A percentile compares a stretch with the other conserved stretches of the same genome.
phyloP scores from a whole-genome alignment of 1,140 invertebrate genomes.

The Bemisia tabaci region DNA sequence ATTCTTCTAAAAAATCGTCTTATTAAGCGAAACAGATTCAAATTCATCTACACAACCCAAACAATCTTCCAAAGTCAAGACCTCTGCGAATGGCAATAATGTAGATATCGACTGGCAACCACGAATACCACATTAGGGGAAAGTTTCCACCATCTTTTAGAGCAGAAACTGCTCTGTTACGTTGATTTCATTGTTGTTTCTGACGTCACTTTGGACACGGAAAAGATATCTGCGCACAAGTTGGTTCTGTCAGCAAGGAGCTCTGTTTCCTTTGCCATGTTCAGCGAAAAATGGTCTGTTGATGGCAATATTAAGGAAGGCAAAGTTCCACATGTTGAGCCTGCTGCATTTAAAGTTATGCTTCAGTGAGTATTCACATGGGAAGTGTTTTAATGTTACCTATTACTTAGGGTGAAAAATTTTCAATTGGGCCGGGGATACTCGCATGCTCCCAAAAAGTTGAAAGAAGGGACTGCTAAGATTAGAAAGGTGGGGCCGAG shows the following conservation, averaged over 20 bases:
- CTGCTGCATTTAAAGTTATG: slow-evolving; percentile 55
- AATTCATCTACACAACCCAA: too few species aligned
- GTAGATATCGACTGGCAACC: slow-evolving; percentile 11
- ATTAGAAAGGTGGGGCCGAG: too few species aligned
- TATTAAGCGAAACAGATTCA: too few species aligned
- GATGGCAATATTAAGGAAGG: slow-evolving; percentile 56
- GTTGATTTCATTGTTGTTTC: slow-evolving; percentile 66
- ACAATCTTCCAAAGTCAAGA: too few species aligned
- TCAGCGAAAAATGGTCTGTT: slow-evolving; percentile 56
- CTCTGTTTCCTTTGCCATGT: slow-evolving; percentile 79
- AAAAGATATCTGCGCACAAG: slow-evolving; percentile 68
- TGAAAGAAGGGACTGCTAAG: too few species aligned
- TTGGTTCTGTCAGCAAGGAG: slow-evolving; percentile 69
- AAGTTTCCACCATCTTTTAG: slow-evolving; percentile 61
- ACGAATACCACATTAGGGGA: slow-evolving; percentile 31
- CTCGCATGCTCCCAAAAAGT: too few species aligned
- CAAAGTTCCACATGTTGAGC: slow-evolving; percentile 74
- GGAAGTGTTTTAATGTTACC: too few species aligned
- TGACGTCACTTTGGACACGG: slow-evolving; percentile 50
- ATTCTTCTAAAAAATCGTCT: too few species aligned
- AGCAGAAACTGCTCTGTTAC: slow-evolving; percentile 66
- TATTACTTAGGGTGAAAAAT: too few species aligned
- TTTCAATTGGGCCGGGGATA: too few species aligned
- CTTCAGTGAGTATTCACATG: slow-evolving; percentile 36
- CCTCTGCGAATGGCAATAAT: too few species aligned